Conservation (phyloP, 2,888 invertebrate genomes). For the Drosophila kanekoi region DNA sequence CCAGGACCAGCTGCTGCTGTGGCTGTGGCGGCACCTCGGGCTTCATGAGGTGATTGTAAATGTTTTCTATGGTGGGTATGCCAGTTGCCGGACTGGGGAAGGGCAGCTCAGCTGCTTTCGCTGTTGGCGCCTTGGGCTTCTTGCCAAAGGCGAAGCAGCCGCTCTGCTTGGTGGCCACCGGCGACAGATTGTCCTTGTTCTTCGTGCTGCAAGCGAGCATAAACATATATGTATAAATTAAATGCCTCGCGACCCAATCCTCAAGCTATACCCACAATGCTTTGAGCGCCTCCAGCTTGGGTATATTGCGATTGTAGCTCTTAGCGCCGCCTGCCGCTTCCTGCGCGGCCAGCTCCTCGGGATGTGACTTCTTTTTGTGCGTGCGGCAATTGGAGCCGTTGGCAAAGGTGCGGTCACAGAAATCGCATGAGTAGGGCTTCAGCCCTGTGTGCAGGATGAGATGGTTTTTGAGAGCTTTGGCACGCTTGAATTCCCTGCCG, state of each 20-base stretch:
- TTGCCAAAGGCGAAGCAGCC: conserved; percentile 83
- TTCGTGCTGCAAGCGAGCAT: conserved; percentile 69
- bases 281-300: conserved; percentile 83
- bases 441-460: conserved; percentile 84
- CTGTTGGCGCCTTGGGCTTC: conserved; percentile 62
- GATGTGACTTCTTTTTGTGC: conserved; percentile 85
- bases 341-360: conserved; percentile 83
- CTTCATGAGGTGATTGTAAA: conserved; percentile 67
- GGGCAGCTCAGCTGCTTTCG: conserved; percentile 22
- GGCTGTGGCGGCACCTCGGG: conserved; percentile 4
- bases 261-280: conserved; percentile 77
- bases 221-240: neutral
- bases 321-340: conserved; percentile 83
- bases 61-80: conserved; percentile 74
- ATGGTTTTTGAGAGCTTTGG: conserved; percentile 84
- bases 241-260: neutral
- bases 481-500: conserved; percentile 84
- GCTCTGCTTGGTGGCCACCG: conserved; percentile 81
- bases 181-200: conserved; percentile 80
- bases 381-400: conserved; percentile 85
- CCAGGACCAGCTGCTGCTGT: conserved; percentile 33
- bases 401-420: conserved; percentile 85
- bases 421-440: conserved; percentile 84
- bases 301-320: conserved; percentile 83
- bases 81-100: conserved; percentile 22